phyloP scores from a whole-genome alignment of 2,888 invertebrate genomes.

The Lypha dubia region DNA sequence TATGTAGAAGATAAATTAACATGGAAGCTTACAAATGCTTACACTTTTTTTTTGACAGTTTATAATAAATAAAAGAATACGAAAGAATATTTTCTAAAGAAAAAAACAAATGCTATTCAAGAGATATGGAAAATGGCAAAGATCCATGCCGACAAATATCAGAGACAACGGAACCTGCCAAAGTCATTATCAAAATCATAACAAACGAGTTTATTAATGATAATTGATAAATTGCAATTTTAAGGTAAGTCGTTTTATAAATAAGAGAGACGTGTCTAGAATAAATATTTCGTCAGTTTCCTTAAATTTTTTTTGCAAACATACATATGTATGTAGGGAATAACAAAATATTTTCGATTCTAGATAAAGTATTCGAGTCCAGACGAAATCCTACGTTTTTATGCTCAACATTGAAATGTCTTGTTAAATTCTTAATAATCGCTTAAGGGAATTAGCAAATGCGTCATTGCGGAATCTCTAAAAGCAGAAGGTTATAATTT shows the following conservation, averaged over 20 bases:
- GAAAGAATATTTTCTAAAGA: not conserved
- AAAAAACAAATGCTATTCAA: not conserved
- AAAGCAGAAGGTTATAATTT: too few relatives aligned
- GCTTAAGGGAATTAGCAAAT: too few relatives aligned
- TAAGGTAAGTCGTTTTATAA: not conserved
- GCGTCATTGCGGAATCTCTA: too few relatives aligned
- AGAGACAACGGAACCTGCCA: not conserved
- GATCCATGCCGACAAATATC: not conserved
- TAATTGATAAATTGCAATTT: not conserved
- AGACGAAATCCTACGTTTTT: too few relatives aligned
- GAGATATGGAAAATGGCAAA: not conserved
- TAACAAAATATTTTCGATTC: too few relatives aligned
- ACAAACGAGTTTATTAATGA: not conserved
- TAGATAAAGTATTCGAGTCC: too few relatives aligned
- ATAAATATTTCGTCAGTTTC: too few relatives aligned
- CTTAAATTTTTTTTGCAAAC: too few relatives aligned
- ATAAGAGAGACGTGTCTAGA: not conserved
- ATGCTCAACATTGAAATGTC: too few relatives aligned
- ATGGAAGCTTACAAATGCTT: not conserved
- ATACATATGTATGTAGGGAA: too few relatives aligned
- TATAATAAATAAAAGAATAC: constrained; percentile 42
- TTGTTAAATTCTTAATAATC: too few relatives aligned
- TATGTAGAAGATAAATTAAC: not conserved
- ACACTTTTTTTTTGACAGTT: constrained; percentile 52
- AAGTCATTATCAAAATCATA: not conserved